Percentiles rank a stretch among this genome's conserved stretches.
phyloP scores from a whole-genome alignment of 2,888 invertebrate genomes.

The Drosophila subsilvestris region DNA sequence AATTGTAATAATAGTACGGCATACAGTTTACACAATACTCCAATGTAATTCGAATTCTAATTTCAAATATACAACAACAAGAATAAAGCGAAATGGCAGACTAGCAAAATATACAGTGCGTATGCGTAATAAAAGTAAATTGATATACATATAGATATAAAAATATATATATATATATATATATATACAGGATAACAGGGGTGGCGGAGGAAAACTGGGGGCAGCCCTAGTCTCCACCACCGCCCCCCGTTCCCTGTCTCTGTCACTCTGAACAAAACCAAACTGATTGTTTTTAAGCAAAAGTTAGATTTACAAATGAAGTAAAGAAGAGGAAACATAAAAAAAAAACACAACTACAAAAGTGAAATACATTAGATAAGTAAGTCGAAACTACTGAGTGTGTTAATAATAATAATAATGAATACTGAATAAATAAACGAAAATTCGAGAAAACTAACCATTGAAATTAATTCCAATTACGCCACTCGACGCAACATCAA shows the following conservation, averaged over 20 bases:
- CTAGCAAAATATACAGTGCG: conserved; percentile 75
- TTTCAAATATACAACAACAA: conserved; percentile 54
- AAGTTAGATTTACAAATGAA: conserved; percentile 61
- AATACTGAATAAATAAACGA: conserved; percentile 72
- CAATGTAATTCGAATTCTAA: conserved; percentile 68
- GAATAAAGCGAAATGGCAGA: conserved; percentile 49
- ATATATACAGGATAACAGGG: conserved; percentile 17
- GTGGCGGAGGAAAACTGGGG: not conserved
- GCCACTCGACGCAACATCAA: conserved; percentile 22
- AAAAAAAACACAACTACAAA: conserved; percentile 29
- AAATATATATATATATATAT: conserved; percentile 28
- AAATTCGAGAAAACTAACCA: conserved; percentile 49
- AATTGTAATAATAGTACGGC: conserved; percentile 43
- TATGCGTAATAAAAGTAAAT: conserved; percentile 66
- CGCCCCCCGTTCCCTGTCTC: conserved; percentile 34
- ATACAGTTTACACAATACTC: conserved; percentile 49
- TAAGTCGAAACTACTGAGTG: conserved; percentile 78
- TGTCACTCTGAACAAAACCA: conserved; percentile 61
- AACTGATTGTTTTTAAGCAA: conserved; percentile 76
- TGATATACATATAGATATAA: conserved; percentile 38
- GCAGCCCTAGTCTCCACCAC: not conserved
- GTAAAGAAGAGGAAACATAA: conserved; percentile 23
- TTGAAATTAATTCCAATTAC: conserved; percentile 52
- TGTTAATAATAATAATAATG: conserved; percentile 70
- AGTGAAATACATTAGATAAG: conserved; percentile 66